phyloP scores from a whole-genome alignment of 2,113 vertebrate species.

The Phylloscopus trochiloides region DNA sequence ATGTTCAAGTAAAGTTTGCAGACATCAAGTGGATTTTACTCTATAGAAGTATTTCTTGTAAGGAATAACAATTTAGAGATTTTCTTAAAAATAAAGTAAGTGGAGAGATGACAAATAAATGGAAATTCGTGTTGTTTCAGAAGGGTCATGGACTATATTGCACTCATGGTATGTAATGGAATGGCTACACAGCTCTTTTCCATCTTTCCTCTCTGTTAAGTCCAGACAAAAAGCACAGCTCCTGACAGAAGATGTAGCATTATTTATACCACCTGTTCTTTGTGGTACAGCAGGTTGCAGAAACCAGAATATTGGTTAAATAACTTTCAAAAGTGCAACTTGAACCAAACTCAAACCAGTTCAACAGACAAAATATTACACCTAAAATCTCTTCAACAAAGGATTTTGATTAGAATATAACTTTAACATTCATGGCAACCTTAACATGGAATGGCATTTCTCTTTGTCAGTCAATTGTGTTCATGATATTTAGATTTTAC shows the following conservation, averaged over 20 bases:
- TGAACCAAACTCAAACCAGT: background rate
- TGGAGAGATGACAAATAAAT: background rate
- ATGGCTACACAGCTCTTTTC: background rate
- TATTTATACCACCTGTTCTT: background rate
- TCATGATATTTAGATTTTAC: background rate
- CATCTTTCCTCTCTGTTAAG: background rate
- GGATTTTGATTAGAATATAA: background rate
- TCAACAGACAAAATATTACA: background rate
- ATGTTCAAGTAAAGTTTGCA: background rate
- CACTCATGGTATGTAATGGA: background rate
- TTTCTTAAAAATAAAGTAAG: background rate
- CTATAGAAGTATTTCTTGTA: background rate
- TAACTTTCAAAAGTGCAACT: background rate
- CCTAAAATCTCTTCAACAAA: background rate
- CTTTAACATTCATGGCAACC: background rate
- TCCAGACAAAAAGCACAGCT: background rate
- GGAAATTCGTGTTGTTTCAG: background rate
- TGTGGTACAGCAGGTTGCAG: background rate
- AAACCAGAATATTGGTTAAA: background rate
- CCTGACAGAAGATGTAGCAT: background rate
- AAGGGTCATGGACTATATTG: background rate
- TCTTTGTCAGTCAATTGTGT: background rate
- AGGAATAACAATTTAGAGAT: background rate
- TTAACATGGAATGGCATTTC: background rate
- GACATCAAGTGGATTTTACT: background rate